Evolutionary conservation across 2,113 vertebrate species (phyloP), one percentile per base, ranked within the genome.

Genomic region (Pedionomus torquatus): DNA sequence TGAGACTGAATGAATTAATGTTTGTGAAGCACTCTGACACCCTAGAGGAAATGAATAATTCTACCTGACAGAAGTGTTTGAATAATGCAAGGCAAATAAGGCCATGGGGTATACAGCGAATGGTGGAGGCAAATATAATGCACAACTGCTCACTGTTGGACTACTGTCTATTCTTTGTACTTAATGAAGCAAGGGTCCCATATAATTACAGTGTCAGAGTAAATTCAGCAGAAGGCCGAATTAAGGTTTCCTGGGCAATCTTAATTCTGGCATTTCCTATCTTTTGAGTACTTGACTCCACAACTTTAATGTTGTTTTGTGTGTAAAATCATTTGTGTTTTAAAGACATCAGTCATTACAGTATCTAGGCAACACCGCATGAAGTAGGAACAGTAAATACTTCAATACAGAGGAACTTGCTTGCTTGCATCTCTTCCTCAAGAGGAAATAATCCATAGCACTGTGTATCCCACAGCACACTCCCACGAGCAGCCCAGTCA

Each of bases 31-130:
- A 68, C 18, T 81, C 72, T 7, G 6, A 46, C 15, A 93, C 26
- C 23, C 55, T 48, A 46, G 69, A 89, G 68, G 44, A 90, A 93
- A 93, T 79, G 4, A 90, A 81, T 93, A 87, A 87, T 87, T 93
- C 77, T 69, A 5, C 23, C 25, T 84, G 86, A 48, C 11, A 71
- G 69, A 14, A 64, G 17, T 63, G 28, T 76, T 86, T 84, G 72
- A 90, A 89, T 87, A 88, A 75, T 35, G 35, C 41, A 24, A 70
- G 24, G 76, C 39, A 90, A 94, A 83, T 79, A 86, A 92, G 30
- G 71, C 65, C 74, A 87, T 25, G 12, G 37, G 18, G 70, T 83
- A 72, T 52, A 57, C 5, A 63, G 41, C 4, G 13, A 94, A 77
- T 9, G 48, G 49, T 18, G n/a, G 78, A 90, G 25, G 58, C 30